Percentiles rank a stretch among this genome's conserved stretches.
Evolutionary conservation across 2,888 invertebrate species (phyloP).

Genomic region (Caenorhabditis becei): DNA sequence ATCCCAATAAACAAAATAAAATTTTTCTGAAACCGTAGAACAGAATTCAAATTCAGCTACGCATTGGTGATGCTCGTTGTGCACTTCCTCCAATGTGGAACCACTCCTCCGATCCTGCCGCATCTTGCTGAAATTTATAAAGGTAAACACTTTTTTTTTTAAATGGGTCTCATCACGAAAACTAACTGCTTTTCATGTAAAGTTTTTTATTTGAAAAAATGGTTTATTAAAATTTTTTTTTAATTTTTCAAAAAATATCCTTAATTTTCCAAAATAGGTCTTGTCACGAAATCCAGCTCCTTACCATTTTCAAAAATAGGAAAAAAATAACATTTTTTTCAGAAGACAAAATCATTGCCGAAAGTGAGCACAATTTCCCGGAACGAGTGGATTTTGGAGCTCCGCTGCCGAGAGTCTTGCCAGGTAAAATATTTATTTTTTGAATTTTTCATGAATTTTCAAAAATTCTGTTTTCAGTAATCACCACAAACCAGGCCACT

Average conservation of each 20-base stretch:
- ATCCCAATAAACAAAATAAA: no score
- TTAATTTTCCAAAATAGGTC: no score
- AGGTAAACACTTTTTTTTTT: no score
- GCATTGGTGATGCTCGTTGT: constrained; percentile 78
- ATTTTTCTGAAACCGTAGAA: background rate
- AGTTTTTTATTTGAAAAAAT: no score
- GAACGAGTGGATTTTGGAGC: constrained; percentile 49
- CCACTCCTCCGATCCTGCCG: constrained; percentile 77
- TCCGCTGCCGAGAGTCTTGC: constrained; percentile 50
- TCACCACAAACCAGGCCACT: constrained; percentile 59
- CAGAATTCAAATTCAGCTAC: constrained; percentile 74
- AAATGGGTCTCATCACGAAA: no score
- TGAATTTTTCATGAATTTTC: constrained; percentile 4
- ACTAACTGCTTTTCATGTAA: background rate
- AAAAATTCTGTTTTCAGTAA: constrained; percentile 37
- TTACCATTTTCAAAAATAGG: background rate
- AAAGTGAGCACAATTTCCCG: constrained; percentile 50
- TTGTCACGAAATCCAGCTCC: no score
- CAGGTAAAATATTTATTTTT: constrained; percentile 12
- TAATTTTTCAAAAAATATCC: no score
- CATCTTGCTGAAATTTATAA: constrained; percentile 72
- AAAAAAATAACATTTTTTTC: constrained; percentile 4
- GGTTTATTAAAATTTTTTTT: background rate
- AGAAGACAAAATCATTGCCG: constrained; percentile 52
- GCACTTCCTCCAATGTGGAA: constrained; percentile 79